Evolutionary conservation across 2,113 vertebrate genomes (phyloP).

Genomic region (Choloepus hoffmanni): DNA sequence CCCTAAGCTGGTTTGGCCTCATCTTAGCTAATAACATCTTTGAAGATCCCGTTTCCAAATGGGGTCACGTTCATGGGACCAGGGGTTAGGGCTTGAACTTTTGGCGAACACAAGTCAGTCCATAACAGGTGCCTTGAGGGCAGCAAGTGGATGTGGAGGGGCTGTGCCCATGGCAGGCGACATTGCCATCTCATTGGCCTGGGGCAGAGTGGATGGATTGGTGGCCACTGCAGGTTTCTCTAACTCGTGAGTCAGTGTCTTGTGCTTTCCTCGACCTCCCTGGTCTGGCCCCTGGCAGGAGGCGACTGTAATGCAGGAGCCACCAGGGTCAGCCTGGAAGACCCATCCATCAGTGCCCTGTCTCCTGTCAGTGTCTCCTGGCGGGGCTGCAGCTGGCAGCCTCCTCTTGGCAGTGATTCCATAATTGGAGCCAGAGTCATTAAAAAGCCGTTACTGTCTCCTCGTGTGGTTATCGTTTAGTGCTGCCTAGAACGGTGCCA

Average conservation of each 20-base stretch:
- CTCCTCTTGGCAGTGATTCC: slow-evolving; percentile 72
- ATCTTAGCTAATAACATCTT: no score
- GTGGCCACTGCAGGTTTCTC: neutral
- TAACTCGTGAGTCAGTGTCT: neutral
- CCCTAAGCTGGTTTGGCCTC: no score
- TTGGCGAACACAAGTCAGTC: no score
- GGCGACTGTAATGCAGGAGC: neutral
- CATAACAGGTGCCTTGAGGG: neutral
- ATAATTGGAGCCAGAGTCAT: slow-evolving; percentile 68
- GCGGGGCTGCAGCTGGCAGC: slow-evolving; percentile 76
- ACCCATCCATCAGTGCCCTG: slow-evolving; percentile 68
- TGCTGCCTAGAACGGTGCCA: slow-evolving; percentile 13
- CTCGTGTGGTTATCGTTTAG: slow-evolving; percentile 1
- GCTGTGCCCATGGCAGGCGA: no score
- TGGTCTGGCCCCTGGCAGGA: neutral
- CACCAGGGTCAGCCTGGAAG: slow-evolving; percentile 54
- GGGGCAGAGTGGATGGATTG: neutral
- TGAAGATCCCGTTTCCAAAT: no score
- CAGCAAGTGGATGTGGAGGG: neutral
- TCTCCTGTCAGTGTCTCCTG: slow-evolving; percentile 59
- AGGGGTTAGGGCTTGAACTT: no score
- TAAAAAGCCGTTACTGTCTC: slow-evolving; percentile 78
- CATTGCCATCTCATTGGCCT: neutral
- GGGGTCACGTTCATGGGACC: no score
- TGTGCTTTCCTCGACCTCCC: neutral